Conservation (phyloP, 2,113 vertebrate species). For the Eulacestoma nigropectus region DNA sequence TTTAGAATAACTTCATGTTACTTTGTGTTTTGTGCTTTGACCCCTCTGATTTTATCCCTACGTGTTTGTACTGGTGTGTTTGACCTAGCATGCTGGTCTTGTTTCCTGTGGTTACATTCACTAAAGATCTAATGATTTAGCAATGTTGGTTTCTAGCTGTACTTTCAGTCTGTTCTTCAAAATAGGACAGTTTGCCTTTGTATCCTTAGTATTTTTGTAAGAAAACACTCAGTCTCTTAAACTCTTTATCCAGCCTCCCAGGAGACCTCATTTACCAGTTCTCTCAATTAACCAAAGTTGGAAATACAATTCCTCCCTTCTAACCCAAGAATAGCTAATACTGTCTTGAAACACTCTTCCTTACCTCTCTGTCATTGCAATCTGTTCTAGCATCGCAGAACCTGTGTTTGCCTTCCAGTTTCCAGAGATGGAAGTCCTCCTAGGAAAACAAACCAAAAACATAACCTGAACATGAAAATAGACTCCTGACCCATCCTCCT, state of each 20-base stretch:
- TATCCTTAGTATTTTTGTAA: background rate
- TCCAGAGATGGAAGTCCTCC: slow-evolving; percentile 97
- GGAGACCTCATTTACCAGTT: slow-evolving; percentile 2
- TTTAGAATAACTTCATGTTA: slow-evolving; percentile 45
- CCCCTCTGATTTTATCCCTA: slow-evolving; percentile 47
- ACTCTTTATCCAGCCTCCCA: background rate
- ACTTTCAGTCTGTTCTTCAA: slow-evolving; percentile 42
- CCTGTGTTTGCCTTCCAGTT: slow-evolving; percentile 99
- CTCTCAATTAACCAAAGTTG: background rate
- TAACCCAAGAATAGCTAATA: slow-evolving; percentile 1
- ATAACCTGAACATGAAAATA: background rate
- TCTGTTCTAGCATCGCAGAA: slow-evolving; percentile 96
- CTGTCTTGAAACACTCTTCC: background rate
- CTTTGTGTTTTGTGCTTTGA: slow-evolving; percentile 30
- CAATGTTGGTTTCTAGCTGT: slow-evolving; percentile 14
- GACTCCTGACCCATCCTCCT: background rate
- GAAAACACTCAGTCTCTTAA: background rate
- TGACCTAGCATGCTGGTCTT: background rate
- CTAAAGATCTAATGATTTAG: slow-evolving; percentile 15
- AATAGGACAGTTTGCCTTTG: slow-evolving; percentile 51
- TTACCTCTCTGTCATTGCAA: slow-evolving; percentile 98
- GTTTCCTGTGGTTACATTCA: slow-evolving; percentile 33
- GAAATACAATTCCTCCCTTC: slow-evolving; percentile 18
- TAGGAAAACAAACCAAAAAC: slow-evolving; percentile 67
- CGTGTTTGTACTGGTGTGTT: slow-evolving; percentile 13